Evolutionary conservation across 2,797 vertebrate genomes (phyloP).

Genomic region (Hemitrygon akajei): DNA sequence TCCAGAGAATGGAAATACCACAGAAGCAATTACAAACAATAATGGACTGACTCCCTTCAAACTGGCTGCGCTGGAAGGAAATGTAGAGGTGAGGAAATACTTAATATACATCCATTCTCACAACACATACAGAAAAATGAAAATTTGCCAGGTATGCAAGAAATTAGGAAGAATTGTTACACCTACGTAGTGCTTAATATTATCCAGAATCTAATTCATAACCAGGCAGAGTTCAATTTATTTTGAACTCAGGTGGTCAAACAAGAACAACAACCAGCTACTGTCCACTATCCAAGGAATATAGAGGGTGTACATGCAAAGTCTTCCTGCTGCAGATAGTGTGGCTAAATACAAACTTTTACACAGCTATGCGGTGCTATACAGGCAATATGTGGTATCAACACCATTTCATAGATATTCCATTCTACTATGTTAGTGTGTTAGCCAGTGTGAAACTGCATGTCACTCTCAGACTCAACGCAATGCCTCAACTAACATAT

Average conservation of each 20-base stretch:
- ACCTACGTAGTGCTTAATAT: not conserved
- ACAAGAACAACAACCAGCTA: not conserved
- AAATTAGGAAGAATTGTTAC: not conserved
- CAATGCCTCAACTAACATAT: too few species aligned
- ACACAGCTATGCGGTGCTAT: not conserved
- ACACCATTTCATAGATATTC: not conserved
- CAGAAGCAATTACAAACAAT: not conserved
- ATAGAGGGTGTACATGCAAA: not conserved
- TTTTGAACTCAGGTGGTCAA: not conserved
- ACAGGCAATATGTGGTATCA: not conserved
- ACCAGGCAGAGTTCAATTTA: not conserved
- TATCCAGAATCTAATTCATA: not conserved
- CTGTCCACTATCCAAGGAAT: not conserved
- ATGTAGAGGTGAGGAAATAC: slow-evolving; percentile 9
- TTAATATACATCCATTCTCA: not conserved
- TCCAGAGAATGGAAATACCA: not conserved
- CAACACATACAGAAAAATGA: not conserved
- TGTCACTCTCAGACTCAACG: too few species aligned
- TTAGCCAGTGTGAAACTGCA: too few species aligned
- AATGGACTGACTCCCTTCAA: slow-evolving; percentile 33
- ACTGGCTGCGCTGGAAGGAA: slow-evolving; percentile 15
- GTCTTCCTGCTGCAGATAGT: not conserved
- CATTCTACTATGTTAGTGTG: too few species aligned
- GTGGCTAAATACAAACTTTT: not conserved
- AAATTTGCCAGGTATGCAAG: not conserved